Percentiles rank a stretch among this genome's conserved stretches.
These are phyloP conservation scores for Okapia johnstoni DNA, from an alignment of 2,113 vertebrate genomes.

Conservation along the genomic window DNA sequence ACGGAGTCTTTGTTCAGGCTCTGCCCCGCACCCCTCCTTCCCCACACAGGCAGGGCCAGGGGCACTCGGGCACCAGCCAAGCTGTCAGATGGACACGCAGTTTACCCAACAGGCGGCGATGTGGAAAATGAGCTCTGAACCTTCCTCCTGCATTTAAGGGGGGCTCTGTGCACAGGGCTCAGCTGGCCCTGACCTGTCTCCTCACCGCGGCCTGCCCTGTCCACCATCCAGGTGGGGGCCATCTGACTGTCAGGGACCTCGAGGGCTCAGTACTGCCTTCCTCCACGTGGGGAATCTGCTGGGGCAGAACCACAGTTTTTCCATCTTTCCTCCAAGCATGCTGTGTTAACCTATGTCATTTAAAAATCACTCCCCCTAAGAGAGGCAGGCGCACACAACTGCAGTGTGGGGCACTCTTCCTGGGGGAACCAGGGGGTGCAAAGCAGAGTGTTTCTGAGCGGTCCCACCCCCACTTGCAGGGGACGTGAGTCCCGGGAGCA, in stretches of 20 bases:
- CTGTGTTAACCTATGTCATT: background rate
- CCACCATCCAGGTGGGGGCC: background rate
- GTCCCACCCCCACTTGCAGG: background rate
- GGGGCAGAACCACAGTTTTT: background rate
- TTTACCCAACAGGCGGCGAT: background rate
- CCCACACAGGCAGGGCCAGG: background rate
- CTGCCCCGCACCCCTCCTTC: accelerated
- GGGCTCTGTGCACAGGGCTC: background rate
- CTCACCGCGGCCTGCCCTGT: background rate
- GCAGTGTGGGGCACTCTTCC: background rate
- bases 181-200: background rate
- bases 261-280: background rate
- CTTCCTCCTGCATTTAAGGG: background rate
- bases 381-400: accelerated
- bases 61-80: background rate
- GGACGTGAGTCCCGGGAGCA: background rate
- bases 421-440: background rate
- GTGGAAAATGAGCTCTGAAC: background rate
- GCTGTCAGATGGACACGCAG: accelerated
- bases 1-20: background rate
- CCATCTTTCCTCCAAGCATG: background rate
- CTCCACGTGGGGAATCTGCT: background rate
- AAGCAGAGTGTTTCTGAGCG: background rate
- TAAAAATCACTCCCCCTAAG: background rate
- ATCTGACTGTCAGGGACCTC: background rate